Evolutionary conservation across 2,797 vertebrate genomes (phyloP).

Genomic region (Typhlichthys eigenmanni): DNA sequence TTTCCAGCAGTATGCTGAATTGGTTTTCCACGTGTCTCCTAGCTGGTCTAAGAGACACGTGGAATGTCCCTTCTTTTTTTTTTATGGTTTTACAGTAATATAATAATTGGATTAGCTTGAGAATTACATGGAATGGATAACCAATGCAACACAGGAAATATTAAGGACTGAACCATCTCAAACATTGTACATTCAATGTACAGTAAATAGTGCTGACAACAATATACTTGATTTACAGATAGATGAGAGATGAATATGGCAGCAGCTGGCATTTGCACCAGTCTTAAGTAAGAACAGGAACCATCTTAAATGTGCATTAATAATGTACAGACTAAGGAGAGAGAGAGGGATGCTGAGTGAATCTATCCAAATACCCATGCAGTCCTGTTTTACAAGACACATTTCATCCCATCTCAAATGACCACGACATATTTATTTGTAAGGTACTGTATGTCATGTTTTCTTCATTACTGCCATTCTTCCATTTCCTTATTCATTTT

Average conservation of each 20-base stretch:
- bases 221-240: slow-evolving; percentile 50
- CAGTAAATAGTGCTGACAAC: no score
- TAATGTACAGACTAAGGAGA: slow-evolving; percentile 63
- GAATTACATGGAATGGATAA: slow-evolving; percentile 36
- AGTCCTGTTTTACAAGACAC: slow-evolving; percentile 17
- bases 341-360: slow-evolving; percentile 18
- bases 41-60: background rate
- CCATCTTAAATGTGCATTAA: slow-evolving; percentile 80
- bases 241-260: slow-evolving; percentile 74
- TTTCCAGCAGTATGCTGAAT: slow-evolving; percentile 3
- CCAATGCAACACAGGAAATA: background rate
- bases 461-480: slow-evolving; percentile 22
- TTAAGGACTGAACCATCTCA: slow-evolving; percentile 4
- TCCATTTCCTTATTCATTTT: slow-evolving; percentile 28
- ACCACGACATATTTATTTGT: background rate
- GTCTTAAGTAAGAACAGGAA: slow-evolving; percentile 69
- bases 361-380: slow-evolving; percentile 13
- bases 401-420: slow-evolving; percentile 28
- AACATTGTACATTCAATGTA: background rate
- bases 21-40: slow-evolving; percentile 4
- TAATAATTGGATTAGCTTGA: slow-evolving; percentile 18
- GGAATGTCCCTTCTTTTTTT: background rate
- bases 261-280: slow-evolving; percentile 62
- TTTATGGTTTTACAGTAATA: slow-evolving; percentile 19
- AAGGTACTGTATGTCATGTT: slow-evolving; percentile 10